A percentile compares a stretch with the other conserved stretches of the same genome.
These are phyloP conservation scores for Epinephelus moara DNA, from an alignment of 2,113 vertebrate species.

Conservation along the genomic window DNA sequence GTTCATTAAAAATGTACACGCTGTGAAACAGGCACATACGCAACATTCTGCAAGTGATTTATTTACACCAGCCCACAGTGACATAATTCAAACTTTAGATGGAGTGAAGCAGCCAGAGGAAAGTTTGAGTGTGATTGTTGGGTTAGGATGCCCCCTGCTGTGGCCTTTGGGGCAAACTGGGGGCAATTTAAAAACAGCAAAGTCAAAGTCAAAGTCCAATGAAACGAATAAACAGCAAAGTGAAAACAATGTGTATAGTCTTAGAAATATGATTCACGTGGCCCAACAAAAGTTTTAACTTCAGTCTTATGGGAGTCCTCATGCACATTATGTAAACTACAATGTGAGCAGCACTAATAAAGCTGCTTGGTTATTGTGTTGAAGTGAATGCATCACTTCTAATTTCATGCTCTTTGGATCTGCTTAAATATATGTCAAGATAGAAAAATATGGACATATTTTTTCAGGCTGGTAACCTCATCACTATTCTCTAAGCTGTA, in stretches of 20 bases:
- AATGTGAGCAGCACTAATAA: not conserved
- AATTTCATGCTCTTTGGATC: not conserved
- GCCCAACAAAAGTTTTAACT: not conserved
- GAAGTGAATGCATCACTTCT: not conserved
- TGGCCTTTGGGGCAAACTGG: conserved; percentile 20
- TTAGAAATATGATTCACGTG: not conserved
- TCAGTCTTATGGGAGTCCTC: not conserved
- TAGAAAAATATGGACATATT: too few relatives aligned
- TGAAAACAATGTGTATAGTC: not conserved
- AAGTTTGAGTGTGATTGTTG: conserved; percentile 28
- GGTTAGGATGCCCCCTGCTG: conserved; percentile 80
- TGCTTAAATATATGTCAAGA: not conserved
- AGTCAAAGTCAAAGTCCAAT: conserved; percentile 19
- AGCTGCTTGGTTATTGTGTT: not conserved
- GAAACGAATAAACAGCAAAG: not conserved
- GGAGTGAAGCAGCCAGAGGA: not conserved
- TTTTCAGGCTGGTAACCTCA: too few relatives aligned
- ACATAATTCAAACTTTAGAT: not conserved
- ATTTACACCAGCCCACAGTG: not conserved
- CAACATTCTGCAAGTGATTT: not conserved
- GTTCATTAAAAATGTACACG: not conserved
- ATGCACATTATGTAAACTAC: not conserved
- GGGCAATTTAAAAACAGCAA: not conserved
- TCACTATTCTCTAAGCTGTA: too few relatives aligned
- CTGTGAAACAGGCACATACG: not conserved